Percentiles rank a stretch among this genome's conserved stretches.
phyloP scores from a whole-genome alignment of 1,140 invertebrate genomes.

The Antheraea mylitta region DNA sequence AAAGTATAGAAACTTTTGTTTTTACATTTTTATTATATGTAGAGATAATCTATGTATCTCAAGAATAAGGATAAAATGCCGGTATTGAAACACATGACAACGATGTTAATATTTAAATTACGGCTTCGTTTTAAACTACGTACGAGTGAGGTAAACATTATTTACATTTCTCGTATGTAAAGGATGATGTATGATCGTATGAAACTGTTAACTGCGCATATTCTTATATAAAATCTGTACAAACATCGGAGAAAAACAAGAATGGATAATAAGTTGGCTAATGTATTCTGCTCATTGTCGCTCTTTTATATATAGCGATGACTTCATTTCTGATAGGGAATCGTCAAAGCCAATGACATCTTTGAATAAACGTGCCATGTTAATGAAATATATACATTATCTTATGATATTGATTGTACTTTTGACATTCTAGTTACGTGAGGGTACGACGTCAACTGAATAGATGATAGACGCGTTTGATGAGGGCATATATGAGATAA shows the following conservation, averaged over 20 bases:
- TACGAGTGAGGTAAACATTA: not conserved
- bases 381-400: constrained; percentile 2
- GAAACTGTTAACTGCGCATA: constrained; percentile 50
- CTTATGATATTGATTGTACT: constrained; percentile 5
- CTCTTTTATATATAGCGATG: constrained; percentile 41
- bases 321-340: constrained; percentile 39
- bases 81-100: not conserved
- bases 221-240: constrained; percentile 53
- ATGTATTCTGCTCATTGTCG: constrained; percentile 46
- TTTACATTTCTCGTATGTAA: not conserved
- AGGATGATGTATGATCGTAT: not conserved
- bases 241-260: constrained; percentile 62
- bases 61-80: no score
- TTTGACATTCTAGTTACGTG: constrained; percentile 2
- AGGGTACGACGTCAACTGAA: not conserved
- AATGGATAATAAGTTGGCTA: constrained; percentile 49
- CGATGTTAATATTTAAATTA: not conserved
- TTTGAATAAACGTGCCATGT: not conserved
- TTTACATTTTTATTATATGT: no score
- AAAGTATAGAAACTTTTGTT: no score
- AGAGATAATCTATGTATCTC: no score
- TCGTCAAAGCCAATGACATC: not conserved
- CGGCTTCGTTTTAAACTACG: not conserved
- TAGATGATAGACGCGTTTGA: no score
- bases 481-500: no score